Evolutionary conservation across 2,113 vertebrate species (phyloP).

Genomic region (Arizona elegans): DNA sequence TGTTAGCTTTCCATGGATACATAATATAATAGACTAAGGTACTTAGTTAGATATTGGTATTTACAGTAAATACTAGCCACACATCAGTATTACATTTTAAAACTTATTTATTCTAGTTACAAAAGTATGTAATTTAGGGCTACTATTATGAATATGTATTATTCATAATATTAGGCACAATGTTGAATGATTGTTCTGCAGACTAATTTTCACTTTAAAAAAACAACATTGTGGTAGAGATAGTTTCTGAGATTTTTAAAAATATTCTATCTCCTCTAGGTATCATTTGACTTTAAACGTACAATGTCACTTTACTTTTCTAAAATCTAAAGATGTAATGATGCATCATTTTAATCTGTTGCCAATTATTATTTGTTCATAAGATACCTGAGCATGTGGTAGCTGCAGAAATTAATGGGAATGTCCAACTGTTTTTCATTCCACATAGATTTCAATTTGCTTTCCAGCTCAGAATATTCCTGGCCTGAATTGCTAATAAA

Average conservation of each 20-base stretch:
- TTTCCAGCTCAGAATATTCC: constrained; percentile 38
- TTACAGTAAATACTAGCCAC: neutral
- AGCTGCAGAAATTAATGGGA: constrained; percentile 35
- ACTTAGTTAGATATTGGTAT: neutral
- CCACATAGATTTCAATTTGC: constrained; percentile 8
- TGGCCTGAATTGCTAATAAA: constrained; percentile 32
- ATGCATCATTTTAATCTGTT: constrained; percentile 32
- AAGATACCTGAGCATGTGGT: constrained; percentile 25
- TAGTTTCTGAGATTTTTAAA: neutral
- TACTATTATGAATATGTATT: neutral
- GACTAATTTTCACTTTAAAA: neutral
- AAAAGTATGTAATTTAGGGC: neutral
- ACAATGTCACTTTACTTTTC: neutral
- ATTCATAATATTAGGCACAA: neutral
- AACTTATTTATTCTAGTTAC: neutral
- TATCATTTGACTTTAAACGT: constrained; percentile 17
- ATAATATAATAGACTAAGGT: neutral
- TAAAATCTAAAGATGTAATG: constrained; percentile 36
- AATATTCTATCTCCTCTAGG: neutral
- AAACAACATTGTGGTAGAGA: neutral
- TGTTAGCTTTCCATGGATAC: neutral
- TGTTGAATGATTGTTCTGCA: neutral
- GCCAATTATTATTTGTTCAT: constrained; percentile 32
- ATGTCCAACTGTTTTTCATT: constrained; percentile 36
- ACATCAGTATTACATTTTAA: neutral